Conservation (phyloP, 2,888 invertebrate genomes). For the Plebejus anna region DNA sequence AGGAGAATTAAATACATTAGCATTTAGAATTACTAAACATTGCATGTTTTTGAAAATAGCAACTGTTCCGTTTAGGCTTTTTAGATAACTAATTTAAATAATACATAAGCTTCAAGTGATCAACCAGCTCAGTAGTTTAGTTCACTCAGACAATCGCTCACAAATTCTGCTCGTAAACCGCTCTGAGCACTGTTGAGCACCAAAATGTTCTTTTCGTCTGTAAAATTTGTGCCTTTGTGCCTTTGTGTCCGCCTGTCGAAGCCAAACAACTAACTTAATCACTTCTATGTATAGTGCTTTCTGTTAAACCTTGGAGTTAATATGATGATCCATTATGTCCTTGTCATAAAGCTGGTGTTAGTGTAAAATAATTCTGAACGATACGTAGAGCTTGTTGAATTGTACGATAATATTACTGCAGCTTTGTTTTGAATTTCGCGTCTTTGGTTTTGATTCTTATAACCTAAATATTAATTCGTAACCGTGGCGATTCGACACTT, state of each 20-base stretch:
- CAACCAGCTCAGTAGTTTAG: slow-evolving; percentile 45
- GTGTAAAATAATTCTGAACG: background rate
- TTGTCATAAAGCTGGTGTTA: background rate
- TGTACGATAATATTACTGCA: no score
- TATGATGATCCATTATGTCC: background rate
- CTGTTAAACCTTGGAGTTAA: background rate
- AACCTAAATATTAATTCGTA: no score
- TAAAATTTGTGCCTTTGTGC: slow-evolving; percentile 60
- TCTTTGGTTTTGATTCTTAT: no score
- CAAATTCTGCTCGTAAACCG: slow-evolving; percentile 57
- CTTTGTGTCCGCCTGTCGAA: slow-evolving; percentile 62
- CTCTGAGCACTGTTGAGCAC: slow-evolving; percentile 59
- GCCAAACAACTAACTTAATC: slow-evolving; percentile 68
- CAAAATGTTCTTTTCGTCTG: slow-evolving; percentile 62
- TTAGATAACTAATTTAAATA: background rate
- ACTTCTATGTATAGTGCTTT: slow-evolving; percentile 51
- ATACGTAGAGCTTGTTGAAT: no score
- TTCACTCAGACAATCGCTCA: slow-evolving; percentile 53
- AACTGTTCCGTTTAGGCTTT: no score
- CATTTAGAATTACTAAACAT: no score
- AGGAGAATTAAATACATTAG: no score
- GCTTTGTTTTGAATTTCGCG: no score
- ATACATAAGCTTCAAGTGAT: background rate
- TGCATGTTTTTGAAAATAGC: no score
- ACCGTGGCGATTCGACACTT: no score